phyloP scores from a whole-genome alignment of 2,888 invertebrate species.

The Selenia dentaria region DNA sequence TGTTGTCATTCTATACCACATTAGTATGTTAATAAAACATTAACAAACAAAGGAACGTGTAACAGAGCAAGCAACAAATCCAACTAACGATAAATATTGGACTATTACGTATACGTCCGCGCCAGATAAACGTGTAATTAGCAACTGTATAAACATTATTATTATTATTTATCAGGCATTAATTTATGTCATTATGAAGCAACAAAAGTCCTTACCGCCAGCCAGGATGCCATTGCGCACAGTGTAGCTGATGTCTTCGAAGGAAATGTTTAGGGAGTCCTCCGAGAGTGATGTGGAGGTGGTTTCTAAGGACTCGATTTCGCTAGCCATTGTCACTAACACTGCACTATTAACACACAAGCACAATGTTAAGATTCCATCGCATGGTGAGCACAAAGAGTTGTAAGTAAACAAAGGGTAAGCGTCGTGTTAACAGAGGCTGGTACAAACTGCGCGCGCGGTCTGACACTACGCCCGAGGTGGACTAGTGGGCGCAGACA shows the following conservation, averaged over 20 bases:
- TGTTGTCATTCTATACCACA: too few relatives aligned
- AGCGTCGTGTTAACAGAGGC: constrained; percentile 2
- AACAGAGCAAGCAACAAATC: constrained; percentile 16
- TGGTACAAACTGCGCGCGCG: constrained; percentile 10
- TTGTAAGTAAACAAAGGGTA: constrained; percentile 65
- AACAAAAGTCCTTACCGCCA: constrained; percentile 73
- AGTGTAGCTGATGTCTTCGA: constrained; percentile 87
- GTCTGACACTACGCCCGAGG: constrained; percentile 26
- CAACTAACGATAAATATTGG: constrained; percentile 24
- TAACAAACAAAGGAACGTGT: constrained; percentile 13
- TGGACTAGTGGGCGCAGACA: constrained; percentile 42
- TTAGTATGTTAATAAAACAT: too few relatives aligned
- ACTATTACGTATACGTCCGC: constrained; percentile 18
- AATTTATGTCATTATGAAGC: constrained; percentile 17
- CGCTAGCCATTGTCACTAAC: constrained; percentile 57
- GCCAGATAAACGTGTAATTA: constrained; percentile 27
- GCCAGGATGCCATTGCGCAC: constrained; percentile 85
- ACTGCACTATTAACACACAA: constrained; percentile 49
- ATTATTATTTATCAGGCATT: constrained; percentile 1
- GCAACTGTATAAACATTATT: constrained; percentile 22
- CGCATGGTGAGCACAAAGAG: constrained; percentile 62
- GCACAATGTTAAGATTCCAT: constrained; percentile 50
- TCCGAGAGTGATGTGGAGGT: constrained; percentile 67
- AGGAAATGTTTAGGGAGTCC: constrained; percentile 86
- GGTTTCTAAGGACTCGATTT: constrained; percentile 69